A percentile compares a stretch with the other conserved stretches of the same genome.
phyloP scores from a whole-genome alignment of 2,888 invertebrate genomes.

The Acronicta aceris region DNA sequence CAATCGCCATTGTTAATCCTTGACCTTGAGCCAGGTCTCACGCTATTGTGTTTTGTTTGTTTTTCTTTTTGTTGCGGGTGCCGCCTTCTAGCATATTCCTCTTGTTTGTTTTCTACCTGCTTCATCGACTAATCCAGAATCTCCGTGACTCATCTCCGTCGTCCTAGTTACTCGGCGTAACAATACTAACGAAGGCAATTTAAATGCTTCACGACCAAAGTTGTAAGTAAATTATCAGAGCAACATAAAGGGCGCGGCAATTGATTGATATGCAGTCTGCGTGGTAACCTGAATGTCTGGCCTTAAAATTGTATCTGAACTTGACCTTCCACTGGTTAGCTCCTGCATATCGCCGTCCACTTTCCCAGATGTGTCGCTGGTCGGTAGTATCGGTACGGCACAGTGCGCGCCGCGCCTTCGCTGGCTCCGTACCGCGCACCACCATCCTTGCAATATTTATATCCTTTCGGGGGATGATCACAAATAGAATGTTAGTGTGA shows the following conservation, averaged over 20 bases:
- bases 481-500: constrained; percentile 54
- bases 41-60: too few species aligned
- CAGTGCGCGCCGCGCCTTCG: constrained; percentile 52
- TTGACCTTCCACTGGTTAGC: constrained; percentile 79
- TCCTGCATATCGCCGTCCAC: constrained; percentile 69
- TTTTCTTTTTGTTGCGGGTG: too few species aligned
- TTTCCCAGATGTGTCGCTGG: constrained; percentile 63
- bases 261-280: constrained; percentile 50
- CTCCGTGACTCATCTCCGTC: too few species aligned
- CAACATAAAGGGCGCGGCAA: constrained; percentile 50
- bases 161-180: too few species aligned
- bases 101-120: too few species aligned
- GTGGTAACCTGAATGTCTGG: constrained; percentile 58
- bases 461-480: constrained; percentile 48
- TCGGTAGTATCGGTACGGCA: constrained; percentile 46
- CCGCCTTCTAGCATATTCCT: too few species aligned
- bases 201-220: constrained; percentile 33
- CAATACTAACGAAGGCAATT: constrained; percentile 48
- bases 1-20: too few species aligned
- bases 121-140: too few species aligned
- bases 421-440: constrained; percentile 45
- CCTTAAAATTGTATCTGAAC: constrained; percentile 70
- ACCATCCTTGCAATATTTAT: constrained; percentile 41
- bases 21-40: too few species aligned
- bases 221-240: constrained; percentile 47